phyloP scores from a whole-genome alignment of 2,113 vertebrate species.

The Ascaphus truei region DNA sequence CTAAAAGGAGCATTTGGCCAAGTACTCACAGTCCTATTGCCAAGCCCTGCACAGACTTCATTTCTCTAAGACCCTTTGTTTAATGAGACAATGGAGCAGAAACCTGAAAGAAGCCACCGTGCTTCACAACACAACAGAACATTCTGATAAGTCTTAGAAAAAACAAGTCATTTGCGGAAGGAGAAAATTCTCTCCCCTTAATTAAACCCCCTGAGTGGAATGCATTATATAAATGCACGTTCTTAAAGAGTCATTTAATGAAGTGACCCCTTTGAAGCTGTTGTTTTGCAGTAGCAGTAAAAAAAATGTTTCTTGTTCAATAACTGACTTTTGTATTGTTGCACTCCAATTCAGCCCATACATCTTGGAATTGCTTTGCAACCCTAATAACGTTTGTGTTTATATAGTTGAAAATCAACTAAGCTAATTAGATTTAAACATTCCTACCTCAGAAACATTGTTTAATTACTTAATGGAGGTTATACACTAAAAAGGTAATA shows the following conservation, averaged over 20 bases:
- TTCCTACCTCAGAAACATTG: no score
- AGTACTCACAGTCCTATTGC: slow-evolving; percentile 5
- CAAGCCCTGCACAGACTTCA: neutral
- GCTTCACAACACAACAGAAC: no score
- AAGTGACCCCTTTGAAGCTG: neutral
- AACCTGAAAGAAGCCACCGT: neutral
- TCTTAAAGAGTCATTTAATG: neutral
- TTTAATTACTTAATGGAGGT: no score
- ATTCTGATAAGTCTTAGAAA: neutral
- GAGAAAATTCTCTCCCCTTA: neutral
- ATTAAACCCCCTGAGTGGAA: neutral
- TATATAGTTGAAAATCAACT: no score
- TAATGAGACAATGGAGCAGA: slow-evolving; percentile 8
- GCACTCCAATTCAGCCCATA: no score
- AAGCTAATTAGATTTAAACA: no score
- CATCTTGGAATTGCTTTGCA: no score
- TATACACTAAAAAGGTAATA: no score
- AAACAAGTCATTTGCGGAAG: neutral
- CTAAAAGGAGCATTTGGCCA: neutral
- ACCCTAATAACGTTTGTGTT: no score
- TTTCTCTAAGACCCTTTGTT: slow-evolving; percentile 24
- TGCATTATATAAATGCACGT: neutral
- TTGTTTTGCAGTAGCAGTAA: no score
- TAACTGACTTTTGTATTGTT: no score
- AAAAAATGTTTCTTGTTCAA: no score